Evolutionary conservation across 2,888 invertebrate genomes (phyloP), one percentile per base, ranked within the genome.

Genomic region (Heliconius aoede): DNA sequence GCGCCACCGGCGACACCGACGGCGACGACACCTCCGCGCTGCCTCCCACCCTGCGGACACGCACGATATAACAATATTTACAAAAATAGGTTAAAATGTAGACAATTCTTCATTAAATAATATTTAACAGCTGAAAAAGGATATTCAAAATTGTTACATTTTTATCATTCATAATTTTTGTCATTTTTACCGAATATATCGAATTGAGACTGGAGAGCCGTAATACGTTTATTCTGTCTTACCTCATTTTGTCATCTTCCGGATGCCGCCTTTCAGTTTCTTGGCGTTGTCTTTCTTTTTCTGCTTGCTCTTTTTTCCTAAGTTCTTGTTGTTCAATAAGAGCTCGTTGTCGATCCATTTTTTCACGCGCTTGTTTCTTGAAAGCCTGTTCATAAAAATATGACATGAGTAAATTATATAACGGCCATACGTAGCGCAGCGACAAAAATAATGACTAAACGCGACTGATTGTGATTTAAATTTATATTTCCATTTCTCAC

Each of bases 361-460:
- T 98, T 90, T 99, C 98, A 89, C 97, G 97, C 64, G 98, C 99
- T 94, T 98, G 97, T 86, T 98, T 98, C 87, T 98, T 98, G 91
- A 98, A 99, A 82, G 97, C 97, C 93, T 98, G 82, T 32, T 67
- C 36, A 73, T 32, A 62, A 75, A 67, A 62, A 18, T 40, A 46
- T 32, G 62, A 51, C 67, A 64, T 73, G 73, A 30, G 5, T 36
- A 26, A 62, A 60, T 26, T 60, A n/a, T n/a, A n/a, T n/a, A n/a
- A n/a, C n/a, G n/a, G n/a, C n/a, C n/a, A n/a, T n/a, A n/a, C n/a
- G n/a, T n/a, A n/a, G n/a, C n/a, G n/a, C n/a, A n/a, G n/a, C n/a
- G n/a, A n/a, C n/a, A n/a, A n/a, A n/a, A n/a, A n/a, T n/a, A n/a
- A n/a, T n/a, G n/a, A n/a, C n/a, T n/a, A n/a, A n/a, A n/a, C n/a